A percentile compares a stretch with the other conserved stretches of the same genome.
phyloP scores from a whole-genome alignment of 2,888 invertebrate genomes.

The Drosophila barbarae region DNA sequence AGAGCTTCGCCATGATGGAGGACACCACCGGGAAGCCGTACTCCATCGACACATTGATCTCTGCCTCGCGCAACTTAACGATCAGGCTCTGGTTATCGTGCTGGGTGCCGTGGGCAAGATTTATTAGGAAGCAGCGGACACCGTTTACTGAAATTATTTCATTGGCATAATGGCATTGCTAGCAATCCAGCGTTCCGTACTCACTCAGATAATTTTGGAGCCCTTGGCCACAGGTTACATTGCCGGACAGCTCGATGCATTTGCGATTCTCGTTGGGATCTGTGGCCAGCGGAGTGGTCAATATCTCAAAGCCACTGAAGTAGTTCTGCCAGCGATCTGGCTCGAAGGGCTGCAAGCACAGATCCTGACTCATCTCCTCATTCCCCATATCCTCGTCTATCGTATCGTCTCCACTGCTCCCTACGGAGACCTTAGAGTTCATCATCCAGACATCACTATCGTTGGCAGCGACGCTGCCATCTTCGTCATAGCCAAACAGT shows the following conservation, averaged over 20 bases:
- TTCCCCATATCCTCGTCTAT: not conserved
- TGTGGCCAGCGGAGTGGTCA: constrained; percentile 43
- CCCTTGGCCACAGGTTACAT: constrained; percentile 29
- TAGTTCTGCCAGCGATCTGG: constrained; percentile 69
- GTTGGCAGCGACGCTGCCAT: not conserved
- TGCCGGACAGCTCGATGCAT: constrained; percentile 59
- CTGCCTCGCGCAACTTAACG: constrained; percentile 66
- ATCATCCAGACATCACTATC: constrained; percentile 35
- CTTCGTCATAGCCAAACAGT: constrained; percentile 53
- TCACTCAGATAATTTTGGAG: constrained; percentile 56
- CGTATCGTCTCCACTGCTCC: too few species aligned
- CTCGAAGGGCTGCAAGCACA: constrained; percentile 43
- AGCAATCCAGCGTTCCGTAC: constrained; percentile 17
- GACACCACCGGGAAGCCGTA: constrained; percentile 66
- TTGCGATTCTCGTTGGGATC: constrained; percentile 60
- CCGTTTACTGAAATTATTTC: constrained; percentile 50
- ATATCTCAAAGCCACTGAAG: constrained; percentile 65
- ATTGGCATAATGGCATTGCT: not conserved
- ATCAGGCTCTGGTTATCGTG: constrained; percentile 63
- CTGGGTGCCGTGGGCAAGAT: constrained; percentile 68
- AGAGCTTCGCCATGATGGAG: constrained; percentile 67
- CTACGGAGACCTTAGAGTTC: constrained; percentile 11
- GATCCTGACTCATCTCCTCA: constrained; percentile 52
- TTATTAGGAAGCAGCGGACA: constrained; percentile 69
- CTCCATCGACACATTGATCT: constrained; percentile 61